Evolutionary conservation across 2,797 vertebrate genomes (phyloP).

Genomic region (Falco berigora): DNA sequence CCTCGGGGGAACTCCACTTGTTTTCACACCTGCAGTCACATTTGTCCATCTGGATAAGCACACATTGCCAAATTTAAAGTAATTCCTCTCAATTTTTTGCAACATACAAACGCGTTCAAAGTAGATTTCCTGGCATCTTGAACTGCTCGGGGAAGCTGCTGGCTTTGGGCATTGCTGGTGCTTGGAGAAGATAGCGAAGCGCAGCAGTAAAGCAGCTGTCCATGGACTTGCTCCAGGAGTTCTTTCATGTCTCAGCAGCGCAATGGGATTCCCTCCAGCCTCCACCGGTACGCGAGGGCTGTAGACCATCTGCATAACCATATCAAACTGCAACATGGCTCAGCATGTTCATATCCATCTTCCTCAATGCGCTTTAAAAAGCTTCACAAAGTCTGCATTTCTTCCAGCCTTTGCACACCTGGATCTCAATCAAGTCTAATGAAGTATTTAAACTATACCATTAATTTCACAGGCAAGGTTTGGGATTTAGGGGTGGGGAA

Average conservation of each 20-base stretch:
- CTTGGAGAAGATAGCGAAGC: not conserved
- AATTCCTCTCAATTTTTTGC: not conserved
- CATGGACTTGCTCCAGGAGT: not conserved
- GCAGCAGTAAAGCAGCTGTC: not conserved
- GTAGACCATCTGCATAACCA: not conserved
- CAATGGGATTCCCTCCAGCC: not conserved
- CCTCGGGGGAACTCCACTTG: not conserved
- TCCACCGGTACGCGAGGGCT: not conserved
- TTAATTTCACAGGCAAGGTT: not conserved
- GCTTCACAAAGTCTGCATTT: not conserved
- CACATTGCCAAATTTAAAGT: not conserved
- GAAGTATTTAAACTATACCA: not conserved
- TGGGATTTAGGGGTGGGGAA: not conserved
- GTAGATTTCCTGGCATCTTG: not conserved
- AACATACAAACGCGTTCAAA: not conserved
- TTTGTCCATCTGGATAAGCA: not conserved
- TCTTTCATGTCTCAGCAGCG: not conserved
- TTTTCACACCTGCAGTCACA: not conserved
- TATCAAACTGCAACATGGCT: not conserved
- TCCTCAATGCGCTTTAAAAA: not conserved
- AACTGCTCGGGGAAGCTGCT: not conserved
- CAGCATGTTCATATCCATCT: rapidly evolving
- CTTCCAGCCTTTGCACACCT: not conserved
- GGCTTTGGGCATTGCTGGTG: not conserved
- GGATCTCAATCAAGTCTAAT: not conserved